phyloP scores from a whole-genome alignment of 2,113 vertebrate genomes.

The Anoura caudifer region DNA sequence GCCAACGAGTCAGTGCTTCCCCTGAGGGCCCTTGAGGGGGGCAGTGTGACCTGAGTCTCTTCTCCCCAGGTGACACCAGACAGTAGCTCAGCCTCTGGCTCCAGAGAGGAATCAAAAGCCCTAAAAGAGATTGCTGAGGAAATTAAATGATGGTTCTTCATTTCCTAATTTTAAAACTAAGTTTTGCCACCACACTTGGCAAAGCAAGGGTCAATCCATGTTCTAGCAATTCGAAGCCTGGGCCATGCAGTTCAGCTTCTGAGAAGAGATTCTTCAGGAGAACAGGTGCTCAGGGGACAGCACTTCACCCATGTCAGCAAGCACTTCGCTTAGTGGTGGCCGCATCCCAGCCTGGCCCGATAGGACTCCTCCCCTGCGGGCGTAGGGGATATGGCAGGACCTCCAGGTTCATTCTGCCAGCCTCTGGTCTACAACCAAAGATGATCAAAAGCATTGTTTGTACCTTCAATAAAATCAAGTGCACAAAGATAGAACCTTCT shows the following conservation, averaged over 20 bases:
- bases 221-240: neutral
- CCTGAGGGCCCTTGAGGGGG: neutral
- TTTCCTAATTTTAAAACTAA: neutral
- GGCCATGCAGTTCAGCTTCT: neutral
- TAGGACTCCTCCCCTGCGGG: neutral
- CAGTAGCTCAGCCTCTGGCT: neutral
- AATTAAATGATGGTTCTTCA: neutral
- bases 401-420: no score
- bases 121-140: neutral
- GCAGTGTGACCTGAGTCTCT: neutral
- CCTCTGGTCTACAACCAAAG: neutral
- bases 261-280: neutral
- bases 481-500: neutral
- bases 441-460: neutral
- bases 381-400: fast-evolving
- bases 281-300: neutral
- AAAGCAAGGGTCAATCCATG: neutral
- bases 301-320: neutral
- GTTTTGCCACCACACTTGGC: neutral
- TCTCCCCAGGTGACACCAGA: neutral
- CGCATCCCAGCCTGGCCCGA: neutral
- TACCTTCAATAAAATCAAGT: neutral
- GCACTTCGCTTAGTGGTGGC: neutral
- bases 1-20: neutral
- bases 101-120: neutral